These are phyloP conservation scores for Vireo griseus DNA, from an alignment of 2,797 vertebrate genomes.

Conservation along the genomic window DNA sequence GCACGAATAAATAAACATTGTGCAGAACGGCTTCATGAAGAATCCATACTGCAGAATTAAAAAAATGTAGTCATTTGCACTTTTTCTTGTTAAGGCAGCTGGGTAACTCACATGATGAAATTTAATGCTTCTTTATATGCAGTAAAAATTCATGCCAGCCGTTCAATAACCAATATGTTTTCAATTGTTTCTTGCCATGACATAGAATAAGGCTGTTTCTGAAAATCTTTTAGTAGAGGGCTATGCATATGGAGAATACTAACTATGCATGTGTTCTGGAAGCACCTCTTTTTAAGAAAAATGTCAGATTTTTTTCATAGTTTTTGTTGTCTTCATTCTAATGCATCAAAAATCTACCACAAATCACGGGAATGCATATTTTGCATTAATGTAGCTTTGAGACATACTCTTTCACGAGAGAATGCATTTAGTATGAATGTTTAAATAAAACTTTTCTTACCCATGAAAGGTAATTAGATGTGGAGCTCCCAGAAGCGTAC, in stretches of 20 bases:
- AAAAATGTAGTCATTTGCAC: neutral
- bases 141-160: slow-evolving; percentile 7
- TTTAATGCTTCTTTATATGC: neutral
- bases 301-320: neutral
- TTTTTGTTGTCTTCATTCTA: neutral
- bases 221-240: neutral
- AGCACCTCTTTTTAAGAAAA: neutral
- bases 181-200: neutral
- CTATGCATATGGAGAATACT: neutral
- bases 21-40: neutral
- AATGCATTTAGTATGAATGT: neutral
- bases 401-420: neutral
- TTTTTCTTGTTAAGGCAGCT: slow-evolving; percentile 1
- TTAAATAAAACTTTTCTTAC: neutral
- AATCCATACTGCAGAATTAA: neutral
- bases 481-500: neutral
- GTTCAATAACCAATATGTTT: neutral
- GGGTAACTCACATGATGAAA: neutral
- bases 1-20: neutral
- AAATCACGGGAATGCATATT: neutral
- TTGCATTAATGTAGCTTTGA: neutral
- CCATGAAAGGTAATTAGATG: neutral
- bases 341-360: neutral
- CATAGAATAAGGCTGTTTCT: neutral
- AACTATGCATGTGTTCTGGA: neutral